phyloP scores from a whole-genome alignment of 64 coral and sea anemone genomes.

The Pocillopora verrucosa region DNA sequence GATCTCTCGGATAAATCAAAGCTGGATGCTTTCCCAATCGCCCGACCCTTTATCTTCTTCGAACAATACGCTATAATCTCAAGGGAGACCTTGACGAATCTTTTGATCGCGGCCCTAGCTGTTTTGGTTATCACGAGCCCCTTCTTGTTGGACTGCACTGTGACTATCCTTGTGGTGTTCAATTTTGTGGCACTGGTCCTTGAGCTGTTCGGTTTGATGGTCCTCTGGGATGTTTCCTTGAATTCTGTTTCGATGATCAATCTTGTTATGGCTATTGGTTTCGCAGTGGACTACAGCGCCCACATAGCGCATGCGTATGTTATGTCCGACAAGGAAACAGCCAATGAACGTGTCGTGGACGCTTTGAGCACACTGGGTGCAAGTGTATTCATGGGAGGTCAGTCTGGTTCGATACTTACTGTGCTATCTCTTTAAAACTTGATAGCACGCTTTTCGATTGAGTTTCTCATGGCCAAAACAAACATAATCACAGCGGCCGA shows the following conservation, averaged over 20 bases:
- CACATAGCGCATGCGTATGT: conserved; percentile 59
- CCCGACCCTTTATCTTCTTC: conserved; percentile 40
- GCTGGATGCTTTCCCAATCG: conserved; percentile 14
- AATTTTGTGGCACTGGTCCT: conserved; percentile 37
- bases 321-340: conserved; percentile 16
- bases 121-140: conserved; percentile 52
- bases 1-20: conserved; percentile 8
- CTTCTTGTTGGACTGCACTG: conserved; percentile 34
- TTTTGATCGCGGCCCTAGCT: conserved; percentile 52
- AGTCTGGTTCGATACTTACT: not conserved
- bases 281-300: conserved; percentile 51
- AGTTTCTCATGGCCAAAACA: no score
- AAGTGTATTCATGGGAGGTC: conserved; percentile 64
- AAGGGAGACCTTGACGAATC: conserved; percentile 58
- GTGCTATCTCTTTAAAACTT: no score
- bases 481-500: no score
- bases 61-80: conserved; percentile 50
- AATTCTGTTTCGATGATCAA: conserved; percentile 60
- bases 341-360: conserved; percentile 26
- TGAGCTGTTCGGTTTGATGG: conserved; percentile 60
- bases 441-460: not conserved
- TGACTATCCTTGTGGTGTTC: conserved; percentile 43
- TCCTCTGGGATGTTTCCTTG: conserved; percentile 57
- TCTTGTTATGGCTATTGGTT: conserved; percentile 55
- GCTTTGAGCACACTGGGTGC: conserved; percentile 49